Percentiles rank a stretch among this genome's conserved stretches.
Conservation (phyloP, 2,797 vertebrate species). For the Australoheros facetus region DNA sequence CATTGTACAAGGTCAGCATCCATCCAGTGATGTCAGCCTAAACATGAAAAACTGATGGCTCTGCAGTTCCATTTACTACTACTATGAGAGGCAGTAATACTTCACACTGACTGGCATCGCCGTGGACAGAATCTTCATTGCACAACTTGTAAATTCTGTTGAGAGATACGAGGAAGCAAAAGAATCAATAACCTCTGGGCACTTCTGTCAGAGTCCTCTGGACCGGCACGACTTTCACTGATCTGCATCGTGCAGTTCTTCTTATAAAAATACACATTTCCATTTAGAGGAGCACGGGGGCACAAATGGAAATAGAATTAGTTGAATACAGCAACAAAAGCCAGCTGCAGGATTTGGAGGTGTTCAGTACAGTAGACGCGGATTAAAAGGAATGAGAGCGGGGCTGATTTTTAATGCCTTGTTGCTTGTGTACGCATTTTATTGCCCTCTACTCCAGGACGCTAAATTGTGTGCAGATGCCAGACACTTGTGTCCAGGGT, state of each 20-base stretch:
- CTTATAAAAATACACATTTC: background rate
- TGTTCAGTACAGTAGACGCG: background rate
- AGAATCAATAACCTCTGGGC: background rate
- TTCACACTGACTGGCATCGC: conserved; percentile 21
- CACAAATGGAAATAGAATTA: background rate
- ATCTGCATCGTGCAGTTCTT: background rate
- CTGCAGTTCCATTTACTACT: conserved; percentile 25
- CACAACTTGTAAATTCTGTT: background rate
- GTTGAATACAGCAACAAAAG: background rate
- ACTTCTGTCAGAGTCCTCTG: background rate
- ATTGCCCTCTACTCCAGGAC: background rate
- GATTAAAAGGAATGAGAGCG: background rate
- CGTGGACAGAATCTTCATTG: conserved; percentile 10
- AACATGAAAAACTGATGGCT: conserved; percentile 21
- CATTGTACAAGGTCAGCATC: conserved; percentile 43
- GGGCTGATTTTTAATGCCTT: background rate
- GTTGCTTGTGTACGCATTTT: conserved; percentile 14
- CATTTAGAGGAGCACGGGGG: background rate
- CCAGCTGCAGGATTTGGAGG: background rate
- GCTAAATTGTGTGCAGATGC: conserved; percentile 45
- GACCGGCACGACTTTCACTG: background rate
- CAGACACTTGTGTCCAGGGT: conserved; percentile 48
- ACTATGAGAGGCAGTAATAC: conserved; percentile 10
- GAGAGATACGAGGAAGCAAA: background rate
- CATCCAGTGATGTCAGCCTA: background rate